Evolutionary conservation across 2,113 vertebrate genomes (phyloP).

Genomic region (Proterorhinus semilunaris): DNA sequence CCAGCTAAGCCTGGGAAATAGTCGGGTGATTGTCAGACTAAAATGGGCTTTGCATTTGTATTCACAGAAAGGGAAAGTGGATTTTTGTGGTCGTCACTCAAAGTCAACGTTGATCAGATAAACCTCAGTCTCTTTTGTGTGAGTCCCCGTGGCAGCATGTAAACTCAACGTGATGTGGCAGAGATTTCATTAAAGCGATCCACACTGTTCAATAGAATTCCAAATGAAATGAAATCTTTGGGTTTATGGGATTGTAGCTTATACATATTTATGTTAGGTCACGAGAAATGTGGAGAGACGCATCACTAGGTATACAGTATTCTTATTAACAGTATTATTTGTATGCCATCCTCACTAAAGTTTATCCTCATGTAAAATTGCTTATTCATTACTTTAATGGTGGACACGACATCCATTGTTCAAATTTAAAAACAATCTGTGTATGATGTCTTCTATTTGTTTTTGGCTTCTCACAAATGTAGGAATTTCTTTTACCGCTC

Average conservation of each 20-base stretch:
- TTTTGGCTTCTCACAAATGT: background rate
- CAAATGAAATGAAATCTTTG: constrained; percentile 1
- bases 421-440: background rate
- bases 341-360: too few relatives aligned
- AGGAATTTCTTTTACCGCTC: too few relatives aligned
- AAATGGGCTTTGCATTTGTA: background rate
- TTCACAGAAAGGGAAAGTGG: background rate
- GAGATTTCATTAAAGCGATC: background rate
- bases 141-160: background rate
- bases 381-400: background rate
- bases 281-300: background rate
- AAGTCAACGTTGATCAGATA: background rate
- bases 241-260: background rate
- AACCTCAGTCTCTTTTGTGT: background rate
- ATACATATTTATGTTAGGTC: background rate
- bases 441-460: too few relatives aligned
- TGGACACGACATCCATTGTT: background rate
- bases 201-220: background rate
- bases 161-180: background rate
- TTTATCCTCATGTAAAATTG: background rate
- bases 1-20: background rate
- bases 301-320: background rate
- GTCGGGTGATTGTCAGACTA: background rate
- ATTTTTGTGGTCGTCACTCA: background rate
- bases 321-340: background rate